Evolutionary conservation across 2,888 invertebrate genomes (phyloP).

Genomic region (Colostygia pectinataria): DNA sequence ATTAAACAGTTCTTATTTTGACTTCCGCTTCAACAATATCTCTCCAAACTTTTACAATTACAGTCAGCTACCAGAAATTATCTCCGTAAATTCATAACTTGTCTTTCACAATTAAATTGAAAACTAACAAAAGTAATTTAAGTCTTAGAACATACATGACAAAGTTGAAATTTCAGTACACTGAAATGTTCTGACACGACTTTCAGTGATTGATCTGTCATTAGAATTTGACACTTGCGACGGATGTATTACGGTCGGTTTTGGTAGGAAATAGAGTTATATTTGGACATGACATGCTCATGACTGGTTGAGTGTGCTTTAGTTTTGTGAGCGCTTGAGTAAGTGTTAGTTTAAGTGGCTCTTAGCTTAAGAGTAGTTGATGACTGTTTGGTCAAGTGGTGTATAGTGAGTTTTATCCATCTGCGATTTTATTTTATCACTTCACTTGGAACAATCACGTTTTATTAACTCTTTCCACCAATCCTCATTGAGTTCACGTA

Average conservation of each 20-base stretch:
- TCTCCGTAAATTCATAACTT: slow-evolving; percentile 19
- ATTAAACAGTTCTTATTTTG: neutral
- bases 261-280: slow-evolving; percentile 13
- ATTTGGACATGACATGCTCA: slow-evolving; percentile 20
- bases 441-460: slow-evolving; percentile 1
- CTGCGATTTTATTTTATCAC: slow-evolving; percentile 12
- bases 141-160: neutral
- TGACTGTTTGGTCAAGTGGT: slow-evolving; percentile 16
- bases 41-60: slow-evolving; percentile 13
- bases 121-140: slow-evolving; percentile 1
- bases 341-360: slow-evolving; percentile 34
- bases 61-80: slow-evolving; percentile 24
- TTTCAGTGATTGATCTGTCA: neutral
- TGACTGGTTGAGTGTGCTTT: slow-evolving; percentile 23
- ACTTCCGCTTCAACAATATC: slow-evolving; percentile 2
- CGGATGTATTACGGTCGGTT: slow-evolving; percentile 11
- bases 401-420: slow-evolving; percentile 7
- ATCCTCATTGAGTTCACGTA: too few relatives aligned
- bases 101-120: slow-evolving; percentile 5
- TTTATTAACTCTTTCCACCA: too few relatives aligned
- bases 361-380: slow-evolving; percentile 20
- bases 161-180: slow-evolving; percentile 5
- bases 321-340: slow-evolving; percentile 26
- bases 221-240: slow-evolving; percentile 5
- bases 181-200: neutral